Conservation (phyloP, 2,113 vertebrate species). For the Hylia prasina region DNA sequence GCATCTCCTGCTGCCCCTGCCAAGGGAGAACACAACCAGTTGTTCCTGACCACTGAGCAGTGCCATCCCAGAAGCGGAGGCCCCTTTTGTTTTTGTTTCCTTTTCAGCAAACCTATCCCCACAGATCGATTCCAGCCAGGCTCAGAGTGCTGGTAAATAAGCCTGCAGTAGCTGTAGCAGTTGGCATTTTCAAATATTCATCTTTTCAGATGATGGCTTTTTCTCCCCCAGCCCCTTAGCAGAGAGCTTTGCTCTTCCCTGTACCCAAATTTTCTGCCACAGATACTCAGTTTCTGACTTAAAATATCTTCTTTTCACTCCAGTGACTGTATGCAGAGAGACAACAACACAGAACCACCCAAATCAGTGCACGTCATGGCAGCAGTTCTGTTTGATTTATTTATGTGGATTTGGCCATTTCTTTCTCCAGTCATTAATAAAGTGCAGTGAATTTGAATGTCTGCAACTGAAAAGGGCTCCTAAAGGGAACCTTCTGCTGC, state of each 20-base stretch:
- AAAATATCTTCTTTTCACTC: not conserved
- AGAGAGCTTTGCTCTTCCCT: not conserved
- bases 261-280: not conserved
- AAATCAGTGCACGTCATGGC: not conserved
- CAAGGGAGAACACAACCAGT: not conserved
- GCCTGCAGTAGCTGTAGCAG: not conserved
- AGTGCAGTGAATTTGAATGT: not conserved
- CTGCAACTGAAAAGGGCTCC: not conserved
- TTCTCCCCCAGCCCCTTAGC: not conserved
- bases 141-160: not conserved
- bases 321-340: not conserved
- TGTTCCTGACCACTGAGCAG: not conserved
- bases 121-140: not conserved
- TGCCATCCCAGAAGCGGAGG: not conserved
- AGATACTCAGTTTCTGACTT: not conserved
- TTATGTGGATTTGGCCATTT: not conserved
- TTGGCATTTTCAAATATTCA: conserved; percentile 60
- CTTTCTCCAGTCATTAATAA: not conserved
- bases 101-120: conserved; percentile 6
- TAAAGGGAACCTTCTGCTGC: not conserved
- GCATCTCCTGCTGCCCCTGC: not conserved
- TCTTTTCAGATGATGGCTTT: conserved; percentile 2
- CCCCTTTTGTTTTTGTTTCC: not conserved
- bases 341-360: not conserved
- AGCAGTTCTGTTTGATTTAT: not conserved